Base-by-base conservation (phyloP, 2,888 invertebrate species). In the Hypomecis atomaria region DNA sequence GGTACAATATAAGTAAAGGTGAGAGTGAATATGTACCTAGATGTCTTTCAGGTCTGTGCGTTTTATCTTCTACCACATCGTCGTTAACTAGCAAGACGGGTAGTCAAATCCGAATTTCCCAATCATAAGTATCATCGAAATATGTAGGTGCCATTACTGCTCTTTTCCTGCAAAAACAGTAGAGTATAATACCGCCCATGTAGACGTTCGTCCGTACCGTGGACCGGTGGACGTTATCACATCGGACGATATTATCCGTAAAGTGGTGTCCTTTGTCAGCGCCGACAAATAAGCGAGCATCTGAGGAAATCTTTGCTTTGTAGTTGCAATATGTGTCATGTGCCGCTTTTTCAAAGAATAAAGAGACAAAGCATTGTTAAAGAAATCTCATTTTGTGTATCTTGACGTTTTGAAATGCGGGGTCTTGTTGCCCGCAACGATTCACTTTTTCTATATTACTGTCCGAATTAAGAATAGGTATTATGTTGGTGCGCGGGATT, bases 321-420 rank as follows among this genome's bases (percentile, higher is more conserved):
- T 65, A 59, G 45, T 53, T 63, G 64, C 59, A 65, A 65, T 56
- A 64, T 64, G 59, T 64, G 65, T 60, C 65, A 57, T 60, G 59
- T 52, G 50, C 38, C 49, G 36, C 56, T 59, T 45, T 63, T 48
- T 59, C 43, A 49, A 42, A 38, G 23, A 50, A 43, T 52, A 45
- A 43, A 60, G 58, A 53, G 13, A 50, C 57, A 56, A 66, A 62
- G 49, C 52, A 13, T 5, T 47, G 44, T n/a, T 45, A 36, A 54
- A 55, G 54, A 55, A 52, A 58, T 66, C 54, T 48, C 40, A 42
- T 62, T 61, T 56, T 60, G 50, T 36, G 55, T 55, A 37, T 43
- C 43, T 10, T 57, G 65, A 60, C 60, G 52, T 56, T 47, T 48
- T 23, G 13, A 48, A 56, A 56, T 43, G 44, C 11, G 37, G 36